Conservation (phyloP, 2,888 invertebrate genomes). For the Rosalia funebris region DNA sequence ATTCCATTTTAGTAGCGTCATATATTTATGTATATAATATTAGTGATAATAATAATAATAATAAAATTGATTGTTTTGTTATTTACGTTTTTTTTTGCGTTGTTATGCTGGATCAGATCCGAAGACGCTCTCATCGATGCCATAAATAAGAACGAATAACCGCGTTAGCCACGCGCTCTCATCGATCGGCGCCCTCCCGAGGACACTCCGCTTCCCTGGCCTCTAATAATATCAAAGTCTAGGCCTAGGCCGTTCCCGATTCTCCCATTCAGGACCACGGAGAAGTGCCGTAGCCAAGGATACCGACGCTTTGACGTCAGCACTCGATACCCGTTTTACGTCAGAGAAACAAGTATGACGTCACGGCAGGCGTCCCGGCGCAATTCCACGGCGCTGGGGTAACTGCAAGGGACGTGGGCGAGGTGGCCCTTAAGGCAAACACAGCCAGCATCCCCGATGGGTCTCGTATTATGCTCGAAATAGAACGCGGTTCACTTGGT, state of each 20-base stretch:
- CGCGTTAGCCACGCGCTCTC: slow-evolving; percentile 1
- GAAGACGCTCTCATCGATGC: no score
- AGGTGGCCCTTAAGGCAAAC: no score
- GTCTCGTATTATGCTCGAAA: no score
- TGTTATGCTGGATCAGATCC: no score
- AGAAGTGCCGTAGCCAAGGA: slow-evolving; percentile 25
- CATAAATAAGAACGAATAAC: no score
- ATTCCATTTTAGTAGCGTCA: no score
- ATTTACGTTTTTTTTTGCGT: no score
- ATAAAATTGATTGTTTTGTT: no score
- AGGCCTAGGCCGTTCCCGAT: slow-evolving; percentile 29
- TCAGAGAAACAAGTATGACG: slow-evolving; percentile 26
- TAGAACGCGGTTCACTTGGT: no score
- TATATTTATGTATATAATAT: no score
- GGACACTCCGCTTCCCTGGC: slow-evolving; percentile 8
- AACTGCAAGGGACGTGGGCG: slow-evolving; percentile 11
- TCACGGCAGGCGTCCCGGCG: slow-evolving; percentile 25
- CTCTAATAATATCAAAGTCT: slow-evolving; percentile 26
- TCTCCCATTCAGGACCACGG: slow-evolving; percentile 23
- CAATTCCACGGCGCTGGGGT: slow-evolving; percentile 7
- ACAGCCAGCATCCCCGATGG: no score
- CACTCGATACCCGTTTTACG: slow-evolving; percentile 25
- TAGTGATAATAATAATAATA: no score
- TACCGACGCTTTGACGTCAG: slow-evolving; percentile 37
- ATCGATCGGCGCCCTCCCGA: slow-evolving; percentile 14